Base-by-base conservation (phyloP, 2,113 vertebrate species). In the Ramphastos sulfuratus region DNA sequence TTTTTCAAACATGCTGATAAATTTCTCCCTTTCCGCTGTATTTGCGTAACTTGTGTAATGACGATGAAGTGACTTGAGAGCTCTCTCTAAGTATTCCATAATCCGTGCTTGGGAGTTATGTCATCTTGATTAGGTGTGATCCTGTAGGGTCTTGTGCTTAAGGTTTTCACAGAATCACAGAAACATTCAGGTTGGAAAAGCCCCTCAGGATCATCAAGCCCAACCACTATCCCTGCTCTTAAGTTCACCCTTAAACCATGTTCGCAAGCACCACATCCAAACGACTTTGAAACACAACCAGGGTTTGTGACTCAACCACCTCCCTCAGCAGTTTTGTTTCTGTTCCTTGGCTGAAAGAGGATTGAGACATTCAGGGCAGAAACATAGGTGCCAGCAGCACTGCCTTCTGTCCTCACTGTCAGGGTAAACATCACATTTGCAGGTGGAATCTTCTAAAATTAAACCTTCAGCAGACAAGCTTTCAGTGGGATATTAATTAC, bases 111-210 rank as follows among this genome's bases (percentile, higher is more conserved):
- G 85, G 75, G 94, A 96, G 94, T 86, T 89, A 67, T 91, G 92
- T 93, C 92, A 87, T 74, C 87, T 76, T 95, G 89, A 95, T 96
- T 92, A 95, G 87, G 95, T 94, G 95, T 17, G 89, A 96, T 63
- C 0, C 0, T 18, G 27, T 21, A 80, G 46, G 67, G 70, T 63
- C 82, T 48, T 56, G 85, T 0, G 44, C 76, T 76, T 66, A 89
- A 79, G 63, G 70, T 65, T 46, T 46, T 46, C 44, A 46, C 44
- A 46, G 44, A 46, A 46, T 46, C 44, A 46, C 44, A 46, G 44
- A 46, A 46, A 46, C 44, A 46, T 46, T 46, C 44, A 3, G 15
- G 16, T 46, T 16, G 44, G 44, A 46, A 46, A 46, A 46, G 44
- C 44, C 44, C 44, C 44, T 46, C 44, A 46, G 44, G 44, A 46